Evolutionary conservation across 2,888 invertebrate genomes (phyloP).

Genomic region (Drosophila melanosoma): DNA sequence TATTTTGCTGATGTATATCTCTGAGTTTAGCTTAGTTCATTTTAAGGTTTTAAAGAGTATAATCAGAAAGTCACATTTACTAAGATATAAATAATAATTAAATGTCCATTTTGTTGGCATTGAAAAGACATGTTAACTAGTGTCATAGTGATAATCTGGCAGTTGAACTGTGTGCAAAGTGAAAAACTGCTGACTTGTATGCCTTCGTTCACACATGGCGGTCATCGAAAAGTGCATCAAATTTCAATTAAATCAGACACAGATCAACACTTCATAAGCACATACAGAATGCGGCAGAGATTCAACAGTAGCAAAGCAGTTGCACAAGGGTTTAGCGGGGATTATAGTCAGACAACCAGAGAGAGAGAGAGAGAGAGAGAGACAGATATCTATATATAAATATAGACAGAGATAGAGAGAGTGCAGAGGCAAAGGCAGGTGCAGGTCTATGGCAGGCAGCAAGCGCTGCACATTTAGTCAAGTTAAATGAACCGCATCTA

Average conservation of each 20-base stretch:
- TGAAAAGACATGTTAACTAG: slow-evolving; percentile 7
- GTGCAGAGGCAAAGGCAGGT: slow-evolving; percentile 1
- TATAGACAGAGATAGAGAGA: background rate
- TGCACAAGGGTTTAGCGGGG: slow-evolving; percentile 1
- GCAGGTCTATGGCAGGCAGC: slow-evolving; percentile 33
- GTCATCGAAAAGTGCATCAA: slow-evolving; percentile 65
- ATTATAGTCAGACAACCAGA: background rate
- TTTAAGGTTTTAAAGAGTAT: background rate
- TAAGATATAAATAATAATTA: background rate
- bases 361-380: background rate
- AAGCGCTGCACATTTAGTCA: slow-evolving; percentile 75
- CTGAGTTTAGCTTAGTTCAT: background rate
- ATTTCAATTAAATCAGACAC: slow-evolving; percentile 75
- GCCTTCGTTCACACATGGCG: slow-evolving; percentile 27
- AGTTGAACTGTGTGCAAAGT: slow-evolving; percentile 27
- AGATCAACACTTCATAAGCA: slow-evolving; percentile 74
- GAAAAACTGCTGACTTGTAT: slow-evolving; percentile 34
- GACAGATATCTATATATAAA: background rate
- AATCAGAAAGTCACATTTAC: background rate
- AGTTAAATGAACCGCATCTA: slow-evolving; percentile 80
- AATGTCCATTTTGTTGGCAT: background rate
- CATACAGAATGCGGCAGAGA: slow-evolving; percentile 8
- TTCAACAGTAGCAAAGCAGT: slow-evolving; percentile 23
- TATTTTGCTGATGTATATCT: background rate
- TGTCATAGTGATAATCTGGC: slow-evolving; percentile 22